Conservation (phyloP, 2,113 vertebrate genomes). For the Pyxicephalus adspersus region DNA sequence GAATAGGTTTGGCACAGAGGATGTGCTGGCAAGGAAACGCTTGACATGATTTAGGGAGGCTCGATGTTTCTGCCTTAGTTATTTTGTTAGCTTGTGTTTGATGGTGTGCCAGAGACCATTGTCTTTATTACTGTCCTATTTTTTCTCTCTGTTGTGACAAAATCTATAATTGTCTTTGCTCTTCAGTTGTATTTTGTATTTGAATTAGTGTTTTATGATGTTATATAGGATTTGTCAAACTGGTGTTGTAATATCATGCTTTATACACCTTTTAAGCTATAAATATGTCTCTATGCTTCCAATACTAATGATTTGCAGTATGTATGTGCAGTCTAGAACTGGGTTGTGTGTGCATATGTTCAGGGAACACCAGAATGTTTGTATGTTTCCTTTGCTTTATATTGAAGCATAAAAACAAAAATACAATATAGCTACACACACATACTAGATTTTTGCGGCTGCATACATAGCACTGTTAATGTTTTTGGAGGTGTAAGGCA, state of each 20-base stretch:
- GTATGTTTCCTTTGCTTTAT: background rate
- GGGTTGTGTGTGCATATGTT: background rate
- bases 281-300: constrained; percentile 12
- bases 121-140: constrained; percentile 34
- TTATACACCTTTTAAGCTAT: constrained; percentile 13
- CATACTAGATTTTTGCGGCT: no score
- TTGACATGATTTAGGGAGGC: constrained; percentile 51
- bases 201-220: constrained; percentile 21
- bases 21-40: constrained; percentile 39
- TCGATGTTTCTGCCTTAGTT: constrained; percentile 44
- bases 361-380: background rate
- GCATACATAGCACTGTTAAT: no score
- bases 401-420: no score
- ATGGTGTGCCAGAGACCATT: constrained; percentile 49
- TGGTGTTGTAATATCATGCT: constrained; percentile 30
- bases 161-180: constrained; percentile 49
- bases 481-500: no score
- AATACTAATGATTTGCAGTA: background rate
- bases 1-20: constrained; percentile 30
- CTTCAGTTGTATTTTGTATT: constrained; percentile 34
- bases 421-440: no score
- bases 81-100: constrained; percentile 50
- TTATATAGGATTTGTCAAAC: constrained; percentile 29
- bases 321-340: constrained; percentile 7
- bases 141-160: constrained; percentile 28